A percentile compares a stretch with the other conserved stretches of the same genome.
Evolutionary conservation across 2,113 vertebrate genomes (phyloP).

Genomic region (Anhinga rufa): DNA sequence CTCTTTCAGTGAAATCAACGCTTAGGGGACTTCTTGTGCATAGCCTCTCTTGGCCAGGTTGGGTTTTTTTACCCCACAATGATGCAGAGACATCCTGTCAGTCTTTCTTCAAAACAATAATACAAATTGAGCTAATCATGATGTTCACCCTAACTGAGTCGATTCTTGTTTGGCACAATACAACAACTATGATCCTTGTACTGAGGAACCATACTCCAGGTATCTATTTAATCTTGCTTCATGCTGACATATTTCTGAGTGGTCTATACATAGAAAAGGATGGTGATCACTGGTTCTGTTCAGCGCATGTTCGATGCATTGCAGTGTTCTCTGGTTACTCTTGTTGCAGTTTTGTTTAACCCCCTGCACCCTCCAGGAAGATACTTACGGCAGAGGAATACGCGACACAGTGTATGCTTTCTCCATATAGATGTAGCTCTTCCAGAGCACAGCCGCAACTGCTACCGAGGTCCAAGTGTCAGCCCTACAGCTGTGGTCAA

Average conservation of each 20-base stretch:
- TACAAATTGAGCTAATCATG: not conserved
- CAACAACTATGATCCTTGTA: not conserved
- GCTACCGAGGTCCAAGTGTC: not conserved
- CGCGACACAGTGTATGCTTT: rapidly evolving
- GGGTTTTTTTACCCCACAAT: not conserved
- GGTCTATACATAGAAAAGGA: not conserved
- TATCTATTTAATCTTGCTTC: not conserved
- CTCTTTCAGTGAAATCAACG: not conserved
- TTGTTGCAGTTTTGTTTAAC: not conserved
- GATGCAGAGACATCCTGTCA: not conserved
- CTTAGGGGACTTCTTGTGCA: not conserved
- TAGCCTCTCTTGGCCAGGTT: not conserved
- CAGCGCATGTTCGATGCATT: not conserved
- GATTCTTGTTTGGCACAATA: not conserved
- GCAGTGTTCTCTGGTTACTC: rapidly evolving
- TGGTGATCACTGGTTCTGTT: not conserved
- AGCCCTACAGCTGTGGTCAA: not conserved
- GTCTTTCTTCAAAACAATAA: not conserved
- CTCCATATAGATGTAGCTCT: not conserved
- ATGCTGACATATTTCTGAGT: not conserved
- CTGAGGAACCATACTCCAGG: not conserved
- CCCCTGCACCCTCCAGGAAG: not conserved
- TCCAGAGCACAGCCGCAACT: not conserved
- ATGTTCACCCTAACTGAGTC: not conserved
- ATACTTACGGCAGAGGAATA: not conserved